A percentile compares a stretch with the other conserved stretches of the same genome.
phyloP scores from a whole-genome alignment of 2,888 invertebrate genomes.

The Choristoneura rosaceana region DNA sequence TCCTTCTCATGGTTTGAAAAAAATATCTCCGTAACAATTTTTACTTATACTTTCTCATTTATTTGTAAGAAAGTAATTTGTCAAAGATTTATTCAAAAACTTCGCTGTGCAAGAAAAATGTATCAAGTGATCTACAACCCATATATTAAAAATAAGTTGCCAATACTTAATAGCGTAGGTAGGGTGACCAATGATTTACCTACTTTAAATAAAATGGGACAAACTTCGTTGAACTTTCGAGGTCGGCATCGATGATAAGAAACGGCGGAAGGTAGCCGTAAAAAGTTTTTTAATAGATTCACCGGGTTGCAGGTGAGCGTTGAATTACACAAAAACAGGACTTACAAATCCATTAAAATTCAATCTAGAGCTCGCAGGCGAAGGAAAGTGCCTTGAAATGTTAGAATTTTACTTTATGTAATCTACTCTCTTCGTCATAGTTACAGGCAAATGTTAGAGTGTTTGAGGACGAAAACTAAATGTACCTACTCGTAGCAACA shows the following conservation, averaged over 20 bases:
- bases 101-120: too few relatives aligned
- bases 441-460: too few relatives aligned
- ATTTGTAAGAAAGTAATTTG: too few relatives aligned
- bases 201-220: slow-evolving; percentile 19
- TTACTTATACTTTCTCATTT: too few relatives aligned
- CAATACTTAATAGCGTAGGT: background rate
- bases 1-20: too few relatives aligned
- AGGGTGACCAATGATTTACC: background rate
- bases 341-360: slow-evolving; percentile 12
- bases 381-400: background rate
- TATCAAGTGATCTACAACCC: background rate
- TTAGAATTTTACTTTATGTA: background rate
- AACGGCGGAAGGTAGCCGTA: slow-evolving; percentile 18
- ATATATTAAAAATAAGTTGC: background rate
- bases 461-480: too few relatives aligned
- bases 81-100: too few relatives aligned
- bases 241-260: slow-evolving; percentile 14
- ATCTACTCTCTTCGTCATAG: background rate
- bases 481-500: too few relatives aligned
- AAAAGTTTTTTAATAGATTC: slow-evolving; percentile 35
- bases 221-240: slow-evolving; percentile 22
- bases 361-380: slow-evolving; percentile 7
- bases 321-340: slow-evolving; percentile 1
- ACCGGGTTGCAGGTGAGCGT: slow-evolving; percentile 1
- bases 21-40: too few relatives aligned